Conservation (phyloP, 2,888 invertebrate species). For the Biston betularia region DNA sequence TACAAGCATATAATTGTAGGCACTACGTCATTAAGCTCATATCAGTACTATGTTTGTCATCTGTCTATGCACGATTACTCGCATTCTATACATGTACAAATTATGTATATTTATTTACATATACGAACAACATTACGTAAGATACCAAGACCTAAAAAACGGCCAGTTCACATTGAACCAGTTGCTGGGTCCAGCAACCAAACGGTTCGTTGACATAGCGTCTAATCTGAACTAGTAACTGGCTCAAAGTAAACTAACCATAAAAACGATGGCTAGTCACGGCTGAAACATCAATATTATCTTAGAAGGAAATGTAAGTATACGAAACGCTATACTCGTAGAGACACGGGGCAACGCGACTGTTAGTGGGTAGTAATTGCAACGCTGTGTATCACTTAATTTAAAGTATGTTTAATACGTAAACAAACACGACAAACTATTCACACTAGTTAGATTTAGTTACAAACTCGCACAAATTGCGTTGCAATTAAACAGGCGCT, state of each 20-base stretch:
- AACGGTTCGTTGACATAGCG: neutral
- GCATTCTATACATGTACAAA: slow-evolving; percentile 79
- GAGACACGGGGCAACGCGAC: slow-evolving; percentile 18
- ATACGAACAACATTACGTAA: slow-evolving; percentile 56
- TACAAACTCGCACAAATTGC: slow-evolving; percentile 5
- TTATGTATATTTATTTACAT: slow-evolving; percentile 75
- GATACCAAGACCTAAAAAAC: slow-evolving; percentile 53
- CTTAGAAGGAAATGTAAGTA: slow-evolving; percentile 36
- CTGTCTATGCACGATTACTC: slow-evolving; percentile 79
- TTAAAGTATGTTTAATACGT: slow-evolving; percentile 21
- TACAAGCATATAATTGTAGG: slow-evolving; percentile 87
- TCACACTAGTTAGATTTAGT: slow-evolving; percentile 1
- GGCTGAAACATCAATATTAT: slow-evolving; percentile 39
- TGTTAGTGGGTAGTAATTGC: slow-evolving; percentile 3
- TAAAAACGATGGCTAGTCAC: slow-evolving; percentile 38
- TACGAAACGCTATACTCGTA: neutral
- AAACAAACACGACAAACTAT: slow-evolving; percentile 9
- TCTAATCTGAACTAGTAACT: slow-evolving; percentile 15
- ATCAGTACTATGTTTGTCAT: slow-evolving; percentile 86
- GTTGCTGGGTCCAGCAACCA: slow-evolving; percentile 10
- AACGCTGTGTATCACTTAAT: slow-evolving; percentile 3
- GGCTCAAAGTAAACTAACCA: slow-evolving; percentile 29
- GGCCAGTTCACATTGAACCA: slow-evolving; percentile 45
- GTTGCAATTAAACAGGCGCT: neutral
- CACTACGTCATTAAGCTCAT: slow-evolving; percentile 89